Evolutionary conservation across 2,888 invertebrate species (phyloP).

Genomic region (Scaptomyza reducta): DNA sequence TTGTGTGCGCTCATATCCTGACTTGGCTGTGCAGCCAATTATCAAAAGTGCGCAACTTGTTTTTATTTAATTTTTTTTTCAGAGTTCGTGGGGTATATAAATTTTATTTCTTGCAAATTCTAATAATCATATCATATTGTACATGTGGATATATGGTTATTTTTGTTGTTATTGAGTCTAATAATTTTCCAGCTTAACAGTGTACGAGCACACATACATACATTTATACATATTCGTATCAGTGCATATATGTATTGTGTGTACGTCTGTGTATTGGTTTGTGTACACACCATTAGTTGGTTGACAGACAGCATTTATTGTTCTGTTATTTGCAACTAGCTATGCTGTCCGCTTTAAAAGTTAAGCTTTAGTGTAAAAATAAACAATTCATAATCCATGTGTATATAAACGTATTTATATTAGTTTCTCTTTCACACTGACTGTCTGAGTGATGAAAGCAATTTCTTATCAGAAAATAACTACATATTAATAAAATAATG

Average conservation of each 20-base stretch:
- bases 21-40: slow-evolving; percentile 55
- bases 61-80: not conserved
- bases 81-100: not conserved
- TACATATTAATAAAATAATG: not conserved
- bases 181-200: slow-evolving; percentile 27
- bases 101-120: slow-evolving; percentile 26
- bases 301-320: slow-evolving; percentile 14
- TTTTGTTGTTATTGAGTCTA: slow-evolving; percentile 22
- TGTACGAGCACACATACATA: not conserved
- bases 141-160: slow-evolving; percentile 11
- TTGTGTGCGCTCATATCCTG: slow-evolving; percentile 10
- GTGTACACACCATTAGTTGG: slow-evolving; percentile 25
- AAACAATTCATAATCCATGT: not conserved
- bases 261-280: not conserved
- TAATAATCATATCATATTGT: slow-evolving; percentile 19
- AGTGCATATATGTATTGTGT: not conserved
- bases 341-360: not conserved
- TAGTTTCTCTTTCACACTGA: not conserved
- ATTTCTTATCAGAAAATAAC: not conserved
- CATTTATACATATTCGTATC: not conserved
- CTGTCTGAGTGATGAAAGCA: not conserved
- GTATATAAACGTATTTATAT: no score
- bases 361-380: not conserved
- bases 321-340: slow-evolving; percentile 10
- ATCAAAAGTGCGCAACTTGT: slow-evolving; percentile 48